Evolutionary conservation across 2,888 invertebrate species (phyloP).

Genomic region (Petrophora chlorosata): DNA sequence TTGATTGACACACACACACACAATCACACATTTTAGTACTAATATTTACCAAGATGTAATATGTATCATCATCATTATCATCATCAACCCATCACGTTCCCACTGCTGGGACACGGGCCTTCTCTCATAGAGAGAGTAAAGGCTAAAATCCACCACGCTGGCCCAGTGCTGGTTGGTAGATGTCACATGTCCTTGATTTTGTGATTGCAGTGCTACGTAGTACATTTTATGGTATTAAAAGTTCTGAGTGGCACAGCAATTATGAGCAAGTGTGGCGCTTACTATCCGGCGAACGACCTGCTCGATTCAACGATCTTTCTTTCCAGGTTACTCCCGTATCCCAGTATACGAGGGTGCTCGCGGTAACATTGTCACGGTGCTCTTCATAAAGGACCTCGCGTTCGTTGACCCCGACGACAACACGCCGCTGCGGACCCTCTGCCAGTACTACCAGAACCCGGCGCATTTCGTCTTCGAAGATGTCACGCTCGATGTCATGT

Average conservation of each 20-base stretch:
- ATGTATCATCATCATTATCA: too few species aligned
- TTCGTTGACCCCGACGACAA: constrained; percentile 99
- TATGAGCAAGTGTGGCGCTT: not conserved
- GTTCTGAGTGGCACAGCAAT: not conserved
- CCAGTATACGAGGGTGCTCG: constrained; percentile 95
- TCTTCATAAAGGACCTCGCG: constrained; percentile 99
- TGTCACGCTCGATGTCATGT: constrained; percentile 96
- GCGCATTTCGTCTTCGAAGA: constrained; percentile 98
- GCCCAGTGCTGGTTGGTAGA: too few species aligned
- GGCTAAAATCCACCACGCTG: too few species aligned
- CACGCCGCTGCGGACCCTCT: constrained; percentile 95
- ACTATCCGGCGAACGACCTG: too few species aligned
- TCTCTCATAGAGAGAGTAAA: too few species aligned
- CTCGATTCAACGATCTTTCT: not conserved
- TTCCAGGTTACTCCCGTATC: constrained; percentile 94
- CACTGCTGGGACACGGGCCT: too few species aligned
- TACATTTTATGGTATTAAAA: too few species aligned
- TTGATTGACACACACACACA: not conserved
- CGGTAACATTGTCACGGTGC: constrained; percentile 94
- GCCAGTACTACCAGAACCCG: constrained; percentile 98
- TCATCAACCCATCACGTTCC: too few species aligned
- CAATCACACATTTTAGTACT: not conserved
- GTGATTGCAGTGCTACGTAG: too few species aligned
- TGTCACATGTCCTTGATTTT: too few species aligned
- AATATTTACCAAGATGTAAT: not conserved